Evolutionary conservation across 1,140 invertebrate species (phyloP).

Genomic region (Scylla paramamosain): DNA sequence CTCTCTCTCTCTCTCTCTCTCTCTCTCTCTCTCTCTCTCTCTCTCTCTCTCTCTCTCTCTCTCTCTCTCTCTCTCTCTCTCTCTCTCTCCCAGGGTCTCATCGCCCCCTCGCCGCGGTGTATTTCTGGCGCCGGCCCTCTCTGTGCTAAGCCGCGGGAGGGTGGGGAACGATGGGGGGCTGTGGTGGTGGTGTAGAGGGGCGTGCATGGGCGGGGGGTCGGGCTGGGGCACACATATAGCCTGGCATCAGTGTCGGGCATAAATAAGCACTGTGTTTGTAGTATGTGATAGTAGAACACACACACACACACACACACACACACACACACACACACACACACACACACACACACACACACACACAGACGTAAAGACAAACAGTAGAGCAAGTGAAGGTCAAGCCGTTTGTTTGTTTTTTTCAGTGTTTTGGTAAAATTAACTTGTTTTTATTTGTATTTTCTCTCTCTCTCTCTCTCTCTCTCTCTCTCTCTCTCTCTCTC

Average conservation of each 20-base stretch:
- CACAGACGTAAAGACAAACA: no score
- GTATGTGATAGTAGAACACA: slow-evolving; percentile 3
- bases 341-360: no score
- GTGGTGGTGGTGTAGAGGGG: no score
- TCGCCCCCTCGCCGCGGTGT: neutral
- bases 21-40: neutral
- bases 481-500: no score
- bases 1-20: slow-evolving; percentile 38
- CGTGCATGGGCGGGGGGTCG: neutral
- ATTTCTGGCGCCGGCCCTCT: neutral
- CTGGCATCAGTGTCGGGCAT: neutral
- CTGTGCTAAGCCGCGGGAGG: neutral
- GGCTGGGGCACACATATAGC: neutral
- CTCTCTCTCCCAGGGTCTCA: neutral
- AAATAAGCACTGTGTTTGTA: neutral
- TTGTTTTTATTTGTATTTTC: neutral
- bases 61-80: neutral
- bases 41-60: neutral
- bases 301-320: no score
- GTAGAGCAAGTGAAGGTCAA: neutral
- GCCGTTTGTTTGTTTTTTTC: neutral
- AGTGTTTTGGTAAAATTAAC: no score
- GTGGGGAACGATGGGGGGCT: neutral
- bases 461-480: neutral
- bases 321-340: no score